Percentiles rank a stretch among this genome's conserved stretches.
phyloP scores from a whole-genome alignment of 1,140 invertebrate species.

The Lepidostoma basale region DNA sequence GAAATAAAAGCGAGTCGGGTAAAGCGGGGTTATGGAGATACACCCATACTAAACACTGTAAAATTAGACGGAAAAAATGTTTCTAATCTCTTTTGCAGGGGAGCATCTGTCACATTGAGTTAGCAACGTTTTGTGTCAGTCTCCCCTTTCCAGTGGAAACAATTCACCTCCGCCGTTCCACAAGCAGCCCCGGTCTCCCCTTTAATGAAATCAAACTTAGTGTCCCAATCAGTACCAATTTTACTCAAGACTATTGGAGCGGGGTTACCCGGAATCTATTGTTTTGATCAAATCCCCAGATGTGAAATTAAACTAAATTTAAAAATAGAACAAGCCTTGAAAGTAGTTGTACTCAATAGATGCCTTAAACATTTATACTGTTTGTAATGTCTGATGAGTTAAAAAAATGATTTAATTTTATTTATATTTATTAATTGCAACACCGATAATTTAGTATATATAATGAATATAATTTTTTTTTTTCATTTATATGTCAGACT shows the following conservation, averaged over 20 bases:
- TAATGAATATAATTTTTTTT: too few species aligned
- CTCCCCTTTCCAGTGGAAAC: conserved; percentile 26
- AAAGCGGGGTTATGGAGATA: conserved; percentile 12
- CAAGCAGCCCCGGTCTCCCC: conserved; percentile 32
- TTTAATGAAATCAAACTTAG: conserved; percentile 43
- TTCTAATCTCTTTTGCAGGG: conserved; percentile 30
- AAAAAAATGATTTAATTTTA: too few species aligned
- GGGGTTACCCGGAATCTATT: too few species aligned
- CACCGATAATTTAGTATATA: too few species aligned
- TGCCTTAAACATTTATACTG: too few species aligned
- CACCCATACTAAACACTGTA: conserved; percentile 27
- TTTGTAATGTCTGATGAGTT: too few species aligned
- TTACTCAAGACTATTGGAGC: conserved; percentile 4
- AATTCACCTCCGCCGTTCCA: conserved; percentile 2
- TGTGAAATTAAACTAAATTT: too few species aligned
- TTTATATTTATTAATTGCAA: too few species aligned
- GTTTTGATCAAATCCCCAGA: too few species aligned
- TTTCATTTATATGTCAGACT: too few species aligned
- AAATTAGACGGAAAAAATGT: conserved; percentile 40
- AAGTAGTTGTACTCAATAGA: too few species aligned
- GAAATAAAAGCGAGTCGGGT: conserved; percentile 37
- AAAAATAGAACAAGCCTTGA: too few species aligned
- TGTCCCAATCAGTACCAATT: conserved; percentile 22
- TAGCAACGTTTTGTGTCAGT: conserved; percentile 33
- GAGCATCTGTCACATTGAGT: conserved; percentile 41